These are phyloP conservation scores for Trachops cirrhosus DNA, from an alignment of 2,797 vertebrate genomes.

Conservation along the genomic window DNA sequence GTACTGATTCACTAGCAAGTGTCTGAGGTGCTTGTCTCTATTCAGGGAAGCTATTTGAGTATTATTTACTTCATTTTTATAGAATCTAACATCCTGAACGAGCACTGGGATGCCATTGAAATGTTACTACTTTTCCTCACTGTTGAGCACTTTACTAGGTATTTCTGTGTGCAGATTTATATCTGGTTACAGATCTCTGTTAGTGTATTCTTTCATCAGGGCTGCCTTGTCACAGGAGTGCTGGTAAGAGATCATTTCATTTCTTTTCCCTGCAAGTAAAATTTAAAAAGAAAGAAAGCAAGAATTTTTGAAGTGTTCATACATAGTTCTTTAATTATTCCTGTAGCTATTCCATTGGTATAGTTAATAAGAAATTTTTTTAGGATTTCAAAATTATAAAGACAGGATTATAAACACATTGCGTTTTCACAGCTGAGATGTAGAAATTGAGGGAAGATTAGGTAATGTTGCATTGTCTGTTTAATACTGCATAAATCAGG, in stretches of 20 bases:
- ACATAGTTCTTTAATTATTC: background rate
- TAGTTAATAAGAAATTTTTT: background rate
- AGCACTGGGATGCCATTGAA: background rate
- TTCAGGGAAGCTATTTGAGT: background rate
- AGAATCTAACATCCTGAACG: background rate
- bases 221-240: background rate
- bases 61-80: background rate
- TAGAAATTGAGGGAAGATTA: background rate
- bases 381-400: slow-evolving; percentile 31
- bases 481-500: slow-evolving; percentile 10
- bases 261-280: slow-evolving; percentile 35
- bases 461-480: background rate
- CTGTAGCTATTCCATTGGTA: background rate
- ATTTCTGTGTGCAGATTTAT: background rate
- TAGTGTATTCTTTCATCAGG: slow-evolving; percentile 6
- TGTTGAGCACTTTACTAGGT: background rate
- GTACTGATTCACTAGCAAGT: background rate
- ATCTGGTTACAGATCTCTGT: background rate
- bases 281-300: background rate
- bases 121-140: background rate
- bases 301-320: background rate
- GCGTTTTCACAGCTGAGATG: background rate
- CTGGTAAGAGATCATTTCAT: background rate
- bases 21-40: background rate
- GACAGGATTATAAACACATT: background rate